Evolutionary conservation across 2,113 vertebrate species (phyloP).

Genomic region (Pitta sordida): DNA sequence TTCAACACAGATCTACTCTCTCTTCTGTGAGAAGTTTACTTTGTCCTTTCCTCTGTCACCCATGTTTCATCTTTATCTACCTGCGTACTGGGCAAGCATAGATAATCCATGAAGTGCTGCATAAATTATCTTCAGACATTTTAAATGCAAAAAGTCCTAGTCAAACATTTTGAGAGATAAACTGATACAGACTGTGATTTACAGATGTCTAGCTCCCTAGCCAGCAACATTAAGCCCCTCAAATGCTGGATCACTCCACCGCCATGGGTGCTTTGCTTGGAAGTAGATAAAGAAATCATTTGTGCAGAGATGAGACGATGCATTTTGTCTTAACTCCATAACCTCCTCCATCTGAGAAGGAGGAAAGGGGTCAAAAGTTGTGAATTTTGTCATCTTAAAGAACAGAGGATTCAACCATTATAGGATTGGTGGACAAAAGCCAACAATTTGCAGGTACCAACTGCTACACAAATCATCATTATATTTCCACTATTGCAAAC

Average conservation of each 20-base stretch:
- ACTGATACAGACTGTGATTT: background rate
- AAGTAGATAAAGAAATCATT: background rate
- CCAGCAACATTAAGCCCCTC: background rate
- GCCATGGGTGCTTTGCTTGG: background rate
- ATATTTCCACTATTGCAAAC: background rate
- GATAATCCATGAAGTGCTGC: background rate
- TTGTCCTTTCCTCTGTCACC: background rate
- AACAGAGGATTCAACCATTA: background rate
- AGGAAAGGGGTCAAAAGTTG: background rate
- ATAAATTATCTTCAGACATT: background rate
- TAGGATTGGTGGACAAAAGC: background rate
- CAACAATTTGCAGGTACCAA: background rate
- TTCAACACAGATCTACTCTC: background rate
- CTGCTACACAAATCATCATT: background rate
- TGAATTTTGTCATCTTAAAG: background rate
- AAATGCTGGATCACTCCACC: background rate
- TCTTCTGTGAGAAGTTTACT: background rate
- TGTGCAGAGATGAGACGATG: background rate
- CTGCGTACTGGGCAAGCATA: background rate
- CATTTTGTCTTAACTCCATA: background rate
- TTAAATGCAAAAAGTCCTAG: background rate
- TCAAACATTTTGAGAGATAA: background rate
- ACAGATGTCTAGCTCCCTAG: background rate
- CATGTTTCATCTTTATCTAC: background rate
- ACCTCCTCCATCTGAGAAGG: background rate